These are phyloP conservation scores for Pemphigus obesinymphae DNA, from an alignment of 1,140 invertebrate species.

Conservation along the genomic window DNA sequence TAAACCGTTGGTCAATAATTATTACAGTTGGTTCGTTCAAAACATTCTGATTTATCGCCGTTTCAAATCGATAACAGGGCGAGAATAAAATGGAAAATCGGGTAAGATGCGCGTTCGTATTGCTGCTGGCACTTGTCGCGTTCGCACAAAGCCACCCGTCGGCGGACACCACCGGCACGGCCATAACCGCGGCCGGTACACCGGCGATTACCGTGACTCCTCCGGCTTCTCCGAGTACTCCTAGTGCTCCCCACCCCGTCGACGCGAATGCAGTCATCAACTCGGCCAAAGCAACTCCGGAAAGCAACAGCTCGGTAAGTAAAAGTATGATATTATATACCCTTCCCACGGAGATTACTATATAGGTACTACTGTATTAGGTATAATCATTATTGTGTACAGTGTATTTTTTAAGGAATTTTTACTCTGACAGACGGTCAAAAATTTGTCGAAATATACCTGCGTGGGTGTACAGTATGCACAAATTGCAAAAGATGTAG, in stretches of 20 bases:
- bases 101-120: not conserved
- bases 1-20: too few relatives aligned
- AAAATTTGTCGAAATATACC: too few relatives aligned
- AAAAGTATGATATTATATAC: too few relatives aligned
- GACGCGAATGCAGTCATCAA: not conserved
- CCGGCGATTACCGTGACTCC: not conserved
- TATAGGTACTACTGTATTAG: too few relatives aligned
- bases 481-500: too few relatives aligned
- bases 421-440: too few relatives aligned
- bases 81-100: not conserved
- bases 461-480: too few relatives aligned
- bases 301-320: not conserved
- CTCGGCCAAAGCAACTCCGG: not conserved
- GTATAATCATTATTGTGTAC: too few relatives aligned
- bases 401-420: too few relatives aligned
- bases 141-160: not conserved
- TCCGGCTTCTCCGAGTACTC: not conserved
- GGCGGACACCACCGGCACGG: not conserved
- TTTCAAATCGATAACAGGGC: not conserved
- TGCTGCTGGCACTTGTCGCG: not conserved
- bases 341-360: too few relatives aligned
- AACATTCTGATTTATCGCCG: not conserved
- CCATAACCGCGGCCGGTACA: rapidly evolving
- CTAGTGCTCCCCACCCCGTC: not conserved
- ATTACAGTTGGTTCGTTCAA: too few relatives aligned